A percentile compares a stretch with the other conserved stretches of the same genome.
Conservation (phyloP, 2,113 vertebrate species). For the Aldabrachelys gigantea region DNA sequence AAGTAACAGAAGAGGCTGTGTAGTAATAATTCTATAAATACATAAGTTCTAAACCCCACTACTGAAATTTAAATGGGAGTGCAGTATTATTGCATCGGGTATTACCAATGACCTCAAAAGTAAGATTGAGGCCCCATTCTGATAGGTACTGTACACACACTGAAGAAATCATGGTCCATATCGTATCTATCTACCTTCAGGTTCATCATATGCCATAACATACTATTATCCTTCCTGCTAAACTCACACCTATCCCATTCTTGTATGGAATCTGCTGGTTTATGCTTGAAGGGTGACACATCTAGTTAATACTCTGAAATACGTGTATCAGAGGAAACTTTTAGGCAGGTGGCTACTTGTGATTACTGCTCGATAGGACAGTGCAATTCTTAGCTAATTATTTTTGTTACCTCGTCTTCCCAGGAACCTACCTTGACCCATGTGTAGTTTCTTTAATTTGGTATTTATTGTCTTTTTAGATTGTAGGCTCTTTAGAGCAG, state of each 20-base stretch:
- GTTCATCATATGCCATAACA: not conserved
- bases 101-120: not conserved
- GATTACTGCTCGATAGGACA: not conserved
- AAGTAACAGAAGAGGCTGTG: not conserved
- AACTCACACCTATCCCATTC: not conserved
- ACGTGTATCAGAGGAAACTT: not conserved
- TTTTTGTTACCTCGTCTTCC: not conserved
- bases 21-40: not conserved
- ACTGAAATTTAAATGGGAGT: not conserved
- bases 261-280: not conserved
- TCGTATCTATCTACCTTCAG: rapidly evolving
- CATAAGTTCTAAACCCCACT: not conserved
- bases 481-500: not conserved
- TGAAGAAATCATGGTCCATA: not conserved
- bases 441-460: not conserved
- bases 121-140: not conserved
- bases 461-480: not conserved
- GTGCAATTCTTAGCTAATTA: not conserved
- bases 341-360: not conserved
- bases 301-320: not conserved
- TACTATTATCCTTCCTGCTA: not conserved
- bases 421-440: not conserved
- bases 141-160: not conserved
- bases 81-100: not conserved
- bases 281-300: not conserved